Conservation (phyloP, 2,797 vertebrate species). For the Gallinago nigripennis region DNA sequence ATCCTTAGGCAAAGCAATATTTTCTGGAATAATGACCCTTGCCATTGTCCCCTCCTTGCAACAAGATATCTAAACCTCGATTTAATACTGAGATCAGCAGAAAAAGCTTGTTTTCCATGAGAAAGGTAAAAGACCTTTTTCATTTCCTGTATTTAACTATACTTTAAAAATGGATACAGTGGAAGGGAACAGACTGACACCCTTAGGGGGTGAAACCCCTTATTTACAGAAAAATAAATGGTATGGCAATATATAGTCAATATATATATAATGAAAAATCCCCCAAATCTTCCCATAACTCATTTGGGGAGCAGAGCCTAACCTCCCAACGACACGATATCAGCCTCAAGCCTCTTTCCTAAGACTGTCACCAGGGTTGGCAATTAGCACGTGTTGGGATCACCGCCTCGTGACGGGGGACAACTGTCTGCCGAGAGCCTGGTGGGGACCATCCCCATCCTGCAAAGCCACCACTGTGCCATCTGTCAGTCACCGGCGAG, state of each 20-base stretch:
- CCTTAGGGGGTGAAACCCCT: background rate
- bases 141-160: background rate
- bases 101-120: background rate
- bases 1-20: background rate
- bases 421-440: background rate
- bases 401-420: fast-evolving
- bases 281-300: background rate
- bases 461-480: background rate
- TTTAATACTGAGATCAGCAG: background rate
- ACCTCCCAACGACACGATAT: fast-evolving
- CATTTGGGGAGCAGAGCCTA: background rate
- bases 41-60: background rate
- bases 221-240: background rate
- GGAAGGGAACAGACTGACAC: background rate
- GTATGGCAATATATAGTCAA: background rate
- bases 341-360: background rate
- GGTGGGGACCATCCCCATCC: background rate
- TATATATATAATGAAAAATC: background rate
- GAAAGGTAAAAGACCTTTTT: background rate
- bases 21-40: background rate
- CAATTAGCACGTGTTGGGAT: background rate
- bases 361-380: background rate
- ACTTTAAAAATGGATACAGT: background rate
- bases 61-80: background rate
- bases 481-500: background rate